These are phyloP conservation scores for Perdita meconis DNA, from an alignment of 2,888 invertebrate genomes.

Conservation along the genomic window DNA sequence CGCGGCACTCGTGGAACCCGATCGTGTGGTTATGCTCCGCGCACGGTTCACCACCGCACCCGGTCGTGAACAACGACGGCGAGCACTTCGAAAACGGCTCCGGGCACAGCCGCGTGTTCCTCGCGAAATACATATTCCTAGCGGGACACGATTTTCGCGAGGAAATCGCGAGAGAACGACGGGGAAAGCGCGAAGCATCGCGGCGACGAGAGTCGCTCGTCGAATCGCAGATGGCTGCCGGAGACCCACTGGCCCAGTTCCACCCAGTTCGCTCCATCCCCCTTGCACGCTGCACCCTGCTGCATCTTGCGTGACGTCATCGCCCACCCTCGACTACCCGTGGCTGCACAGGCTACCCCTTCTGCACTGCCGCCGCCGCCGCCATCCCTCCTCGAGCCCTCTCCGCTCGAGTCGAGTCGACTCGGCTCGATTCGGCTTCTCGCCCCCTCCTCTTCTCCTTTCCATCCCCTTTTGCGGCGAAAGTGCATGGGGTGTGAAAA, in stretches of 20 bases:
- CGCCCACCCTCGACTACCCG: constrained; percentile 72
- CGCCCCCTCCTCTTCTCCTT: constrained; percentile 11
- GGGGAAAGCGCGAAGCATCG: constrained; percentile 22
- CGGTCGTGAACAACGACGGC: neutral
- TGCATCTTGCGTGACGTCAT: constrained; percentile 81
- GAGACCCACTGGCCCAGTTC: constrained; percentile 83
- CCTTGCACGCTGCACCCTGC: constrained; percentile 77
- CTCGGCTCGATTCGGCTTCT: constrained; percentile 36
- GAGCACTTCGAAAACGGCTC: constrained; percentile 7
- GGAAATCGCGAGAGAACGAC: constrained; percentile 31
- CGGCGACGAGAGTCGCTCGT: constrained; percentile 47
- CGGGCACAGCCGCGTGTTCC: constrained; percentile 2
- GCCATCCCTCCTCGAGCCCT: constrained; percentile 20
- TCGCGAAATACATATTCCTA: too few species aligned
- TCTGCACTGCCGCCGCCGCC: constrained; percentile 63
- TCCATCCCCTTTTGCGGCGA: constrained; percentile 1
- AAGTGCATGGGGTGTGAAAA: constrained; percentile 12
- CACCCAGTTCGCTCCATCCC: constrained; percentile 75
- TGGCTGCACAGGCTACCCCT: constrained; percentile 71
- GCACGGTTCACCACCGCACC: constrained; percentile 8
- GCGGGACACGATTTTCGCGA: constrained; percentile 10
- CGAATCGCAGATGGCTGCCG: constrained; percentile 81
- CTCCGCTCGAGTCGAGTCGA: constrained; percentile 34
- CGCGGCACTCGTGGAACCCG: constrained; percentile 20
- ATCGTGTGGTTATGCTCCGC: neutral